Percentiles rank a stretch among this genome's conserved stretches.
These are phyloP conservation scores for Abramis brama DNA, from an alignment of 2,113 vertebrate species.

Conservation along the genomic window DNA sequence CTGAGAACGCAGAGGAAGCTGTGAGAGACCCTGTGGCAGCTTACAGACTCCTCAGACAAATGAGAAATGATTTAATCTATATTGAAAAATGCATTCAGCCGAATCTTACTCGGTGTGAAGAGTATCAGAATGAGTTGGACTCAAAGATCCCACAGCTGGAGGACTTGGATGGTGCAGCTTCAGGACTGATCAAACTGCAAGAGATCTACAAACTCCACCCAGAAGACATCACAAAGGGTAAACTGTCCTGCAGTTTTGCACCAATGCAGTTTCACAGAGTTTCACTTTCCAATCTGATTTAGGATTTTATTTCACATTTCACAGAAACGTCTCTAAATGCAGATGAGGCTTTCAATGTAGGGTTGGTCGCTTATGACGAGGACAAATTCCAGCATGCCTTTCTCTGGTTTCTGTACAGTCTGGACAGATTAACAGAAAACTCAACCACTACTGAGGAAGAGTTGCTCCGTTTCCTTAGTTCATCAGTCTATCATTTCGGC, in stretches of 20 bases:
- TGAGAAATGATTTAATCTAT: neutral
- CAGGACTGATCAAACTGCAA: constrained; percentile 46
- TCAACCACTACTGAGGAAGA: neutral
- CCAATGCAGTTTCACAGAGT: neutral
- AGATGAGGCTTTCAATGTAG: constrained; percentile 41
- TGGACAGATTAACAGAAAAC: neutral
- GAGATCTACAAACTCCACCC: constrained; percentile 42
- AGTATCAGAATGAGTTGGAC: neutral
- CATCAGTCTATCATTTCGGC: constrained; percentile 29
- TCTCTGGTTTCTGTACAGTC: constrained; percentile 42
- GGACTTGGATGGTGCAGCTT: constrained; percentile 37
- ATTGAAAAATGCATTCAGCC: neutral
- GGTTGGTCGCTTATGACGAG: neutral
- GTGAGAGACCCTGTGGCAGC: constrained; percentile 42
- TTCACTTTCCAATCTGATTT: neutral
- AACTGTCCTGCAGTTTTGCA: neutral
- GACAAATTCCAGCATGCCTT: constrained; percentile 30
- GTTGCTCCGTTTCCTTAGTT: neutral
- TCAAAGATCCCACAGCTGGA: neutral
- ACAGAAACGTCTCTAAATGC: neutral
- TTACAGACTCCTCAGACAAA: constrained; percentile 38
- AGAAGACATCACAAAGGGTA: constrained; percentile 15
- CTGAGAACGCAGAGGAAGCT: neutral
- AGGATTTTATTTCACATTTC: neutral
- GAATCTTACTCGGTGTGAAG: constrained; percentile 1